Evolutionary conservation across 2,113 vertebrate species (phyloP).

Genomic region (Amblyornis subalaris): DNA sequence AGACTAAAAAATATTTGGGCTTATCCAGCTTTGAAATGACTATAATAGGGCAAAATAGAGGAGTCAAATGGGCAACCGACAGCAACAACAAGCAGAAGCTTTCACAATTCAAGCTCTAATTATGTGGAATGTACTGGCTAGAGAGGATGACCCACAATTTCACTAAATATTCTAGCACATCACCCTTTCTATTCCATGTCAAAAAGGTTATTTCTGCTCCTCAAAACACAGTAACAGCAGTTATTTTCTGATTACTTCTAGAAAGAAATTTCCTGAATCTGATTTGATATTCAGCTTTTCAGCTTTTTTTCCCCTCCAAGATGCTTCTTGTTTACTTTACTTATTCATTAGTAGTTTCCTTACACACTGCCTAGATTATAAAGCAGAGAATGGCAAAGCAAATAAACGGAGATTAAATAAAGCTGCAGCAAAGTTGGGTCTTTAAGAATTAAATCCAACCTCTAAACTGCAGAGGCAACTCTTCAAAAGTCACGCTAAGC

Average conservation of each 20-base stretch:
- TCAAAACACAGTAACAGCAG: background rate
- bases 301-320: background rate
- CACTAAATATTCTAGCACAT: background rate
- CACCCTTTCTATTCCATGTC: background rate
- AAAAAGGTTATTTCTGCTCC: background rate
- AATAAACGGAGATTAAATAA: conserved; percentile 1
- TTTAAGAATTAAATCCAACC: conserved; percentile 4
- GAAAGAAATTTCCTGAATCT: background rate
- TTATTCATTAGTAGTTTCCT: background rate
- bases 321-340: background rate
- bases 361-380: background rate
- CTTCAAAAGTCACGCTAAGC: background rate
- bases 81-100: background rate
- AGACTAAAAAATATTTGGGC: background rate
- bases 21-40: background rate
- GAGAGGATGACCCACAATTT: background rate
- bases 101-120: background rate
- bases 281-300: background rate
- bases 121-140: background rate
- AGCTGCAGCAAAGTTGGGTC: background rate
- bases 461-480: background rate
- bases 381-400: background rate
- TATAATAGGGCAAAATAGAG: background rate
- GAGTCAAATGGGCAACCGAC: background rate
- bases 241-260: background rate